Evolutionary conservation across 2,888 invertebrate genomes (phyloP).

Genomic region (Athalia circularis): DNA sequence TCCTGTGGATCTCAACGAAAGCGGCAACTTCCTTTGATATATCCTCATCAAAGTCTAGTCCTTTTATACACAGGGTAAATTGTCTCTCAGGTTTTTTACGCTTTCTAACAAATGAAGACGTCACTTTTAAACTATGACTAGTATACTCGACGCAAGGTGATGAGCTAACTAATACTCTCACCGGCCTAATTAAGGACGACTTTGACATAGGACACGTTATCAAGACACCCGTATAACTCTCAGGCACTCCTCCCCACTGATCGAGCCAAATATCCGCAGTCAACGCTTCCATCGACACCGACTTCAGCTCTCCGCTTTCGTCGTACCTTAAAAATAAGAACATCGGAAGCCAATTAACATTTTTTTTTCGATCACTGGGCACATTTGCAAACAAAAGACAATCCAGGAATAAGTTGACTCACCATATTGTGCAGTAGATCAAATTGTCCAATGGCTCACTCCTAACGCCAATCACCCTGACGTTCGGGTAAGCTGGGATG

Average conservation of each 20-base stretch:
- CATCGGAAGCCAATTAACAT: not conserved
- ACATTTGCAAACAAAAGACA: not conserved
- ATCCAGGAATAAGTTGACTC: conserved; percentile 49
- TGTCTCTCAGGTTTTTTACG: conserved; percentile 61
- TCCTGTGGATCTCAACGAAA: conserved; percentile 83
- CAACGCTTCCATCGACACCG: conserved; percentile 78
- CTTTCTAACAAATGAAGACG: conserved; percentile 9
- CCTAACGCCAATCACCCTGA: conserved; percentile 71
- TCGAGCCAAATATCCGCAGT: conserved; percentile 80
- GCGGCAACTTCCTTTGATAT: conserved; percentile 80
- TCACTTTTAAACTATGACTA: conserved; percentile 69
- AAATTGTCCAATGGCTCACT: conserved; percentile 65
- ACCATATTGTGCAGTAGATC: conserved; percentile 71
- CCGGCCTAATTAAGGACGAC: conserved; percentile 62
- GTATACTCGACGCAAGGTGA: conserved; percentile 65
- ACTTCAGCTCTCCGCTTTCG: conserved; percentile 72
- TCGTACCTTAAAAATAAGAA: conserved; percentile 64
- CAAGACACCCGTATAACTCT: conserved; percentile 78
- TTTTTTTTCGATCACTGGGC: not conserved
- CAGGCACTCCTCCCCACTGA: conserved; percentile 77
- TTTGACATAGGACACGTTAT: conserved; percentile 80
- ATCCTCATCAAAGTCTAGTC: conserved; percentile 80
- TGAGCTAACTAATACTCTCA: conserved; percentile 62
- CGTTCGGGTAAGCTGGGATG: conserved; percentile 67
- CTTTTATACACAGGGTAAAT: conserved; percentile 84